These are phyloP conservation scores for Xylota sylvarum DNA, from an alignment of 2,888 invertebrate genomes.

Conservation along the genomic window DNA sequence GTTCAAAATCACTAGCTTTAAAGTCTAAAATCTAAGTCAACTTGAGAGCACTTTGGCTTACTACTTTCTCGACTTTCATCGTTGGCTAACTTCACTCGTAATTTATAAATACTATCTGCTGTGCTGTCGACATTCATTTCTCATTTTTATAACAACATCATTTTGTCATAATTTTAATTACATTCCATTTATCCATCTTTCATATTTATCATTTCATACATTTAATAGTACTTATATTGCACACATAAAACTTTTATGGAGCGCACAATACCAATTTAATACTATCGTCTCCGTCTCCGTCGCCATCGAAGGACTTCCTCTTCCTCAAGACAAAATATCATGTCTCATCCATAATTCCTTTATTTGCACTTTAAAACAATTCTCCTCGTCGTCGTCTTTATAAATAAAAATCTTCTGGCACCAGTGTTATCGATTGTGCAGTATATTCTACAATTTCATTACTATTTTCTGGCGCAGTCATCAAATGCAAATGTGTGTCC, in stretches of 20 bases:
- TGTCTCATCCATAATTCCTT: slow-evolving; percentile 27
- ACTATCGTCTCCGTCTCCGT: background rate
- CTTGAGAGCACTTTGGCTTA: no score
- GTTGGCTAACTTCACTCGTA: no score
- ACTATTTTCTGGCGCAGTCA: slow-evolving; percentile 57
- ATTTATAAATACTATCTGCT: no score
- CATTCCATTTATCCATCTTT: no score
- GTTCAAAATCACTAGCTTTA: no score
- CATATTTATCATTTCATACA: background rate
- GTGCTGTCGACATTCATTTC: no score
- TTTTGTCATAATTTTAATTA: no score
- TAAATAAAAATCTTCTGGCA: slow-evolving; percentile 58
- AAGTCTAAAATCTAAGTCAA: no score
- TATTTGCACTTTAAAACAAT: slow-evolving; percentile 56
- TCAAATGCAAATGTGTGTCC: slow-evolving; percentile 54
- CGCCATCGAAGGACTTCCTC: no score
- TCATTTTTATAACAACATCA: no score
- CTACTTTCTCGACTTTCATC: no score
- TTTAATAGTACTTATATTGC: background rate
- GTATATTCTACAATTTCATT: slow-evolving; percentile 52
- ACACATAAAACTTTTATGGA: background rate
- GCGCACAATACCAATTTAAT: background rate
- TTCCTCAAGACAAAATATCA: background rate
- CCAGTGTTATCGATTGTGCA: slow-evolving; percentile 49
- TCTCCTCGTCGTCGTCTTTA: slow-evolving; percentile 21